Evolutionary conservation across 1,140 invertebrate genomes (phyloP).

Genomic region (Pristionchus pacificus): DNA sequence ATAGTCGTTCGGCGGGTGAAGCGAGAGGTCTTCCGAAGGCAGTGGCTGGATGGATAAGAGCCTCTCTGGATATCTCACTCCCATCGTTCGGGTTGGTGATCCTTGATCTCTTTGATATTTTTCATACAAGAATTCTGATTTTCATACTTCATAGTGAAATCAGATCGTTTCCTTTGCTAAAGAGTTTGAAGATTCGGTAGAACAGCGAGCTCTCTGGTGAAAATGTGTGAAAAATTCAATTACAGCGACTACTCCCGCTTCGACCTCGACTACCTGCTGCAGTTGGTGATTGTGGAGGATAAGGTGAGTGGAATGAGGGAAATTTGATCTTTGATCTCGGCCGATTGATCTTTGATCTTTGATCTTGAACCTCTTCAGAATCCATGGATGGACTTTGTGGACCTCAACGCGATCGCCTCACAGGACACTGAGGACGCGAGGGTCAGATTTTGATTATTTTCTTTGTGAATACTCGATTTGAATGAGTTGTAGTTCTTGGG

Average conservation of each 20-base stretch:
- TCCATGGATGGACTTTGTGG: conserved; percentile 23
- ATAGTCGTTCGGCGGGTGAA: not conserved
- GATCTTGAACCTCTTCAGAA: too few relatives aligned
- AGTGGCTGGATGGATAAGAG: conserved; percentile 26
- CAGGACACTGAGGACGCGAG: not conserved
- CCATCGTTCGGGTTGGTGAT: conserved; percentile 6
- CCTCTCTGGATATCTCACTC: conserved; percentile 14
- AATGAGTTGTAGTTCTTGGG: not conserved
- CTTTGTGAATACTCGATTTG: too few relatives aligned
- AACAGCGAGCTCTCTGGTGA: too few relatives aligned
- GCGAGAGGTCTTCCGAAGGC: conserved; percentile 14
- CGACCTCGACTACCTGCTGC: conserved; percentile 32
- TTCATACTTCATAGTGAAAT: too few relatives aligned
- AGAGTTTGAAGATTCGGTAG: too few relatives aligned
- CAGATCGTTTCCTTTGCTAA: too few relatives aligned
- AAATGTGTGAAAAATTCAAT: too few relatives aligned
- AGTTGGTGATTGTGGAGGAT: conserved; percentile 14
- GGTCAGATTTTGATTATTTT: not conserved
- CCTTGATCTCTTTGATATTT: too few relatives aligned
- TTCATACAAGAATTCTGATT: too few relatives aligned
- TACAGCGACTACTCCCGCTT: conserved; percentile 18
- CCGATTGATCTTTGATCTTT: too few relatives aligned
- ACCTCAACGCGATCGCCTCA: not conserved
- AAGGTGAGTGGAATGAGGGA: too few relatives aligned
- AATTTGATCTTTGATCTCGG: too few relatives aligned